Evolutionary conservation across 2,797 vertebrate genomes (phyloP).

Genomic region (Diceros bicornis): DNA sequence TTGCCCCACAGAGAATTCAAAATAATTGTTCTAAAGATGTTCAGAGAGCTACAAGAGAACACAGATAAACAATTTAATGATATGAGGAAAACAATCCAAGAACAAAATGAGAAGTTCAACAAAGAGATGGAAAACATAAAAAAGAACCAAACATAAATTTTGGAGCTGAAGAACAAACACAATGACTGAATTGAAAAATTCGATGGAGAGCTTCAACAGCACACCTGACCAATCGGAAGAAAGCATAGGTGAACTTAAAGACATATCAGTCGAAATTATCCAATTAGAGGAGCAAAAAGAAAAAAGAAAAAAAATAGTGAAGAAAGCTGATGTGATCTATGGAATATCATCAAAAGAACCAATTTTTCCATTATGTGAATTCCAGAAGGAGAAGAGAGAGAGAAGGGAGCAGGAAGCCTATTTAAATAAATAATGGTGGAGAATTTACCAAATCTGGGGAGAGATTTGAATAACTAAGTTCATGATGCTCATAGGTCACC

Average conservation of each 20-base stretch:
- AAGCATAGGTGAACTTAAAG: background rate
- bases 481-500: no score
- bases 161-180: background rate
- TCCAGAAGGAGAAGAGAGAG: no score
- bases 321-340: no score
- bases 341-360: no score
- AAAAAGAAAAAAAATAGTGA: no score
- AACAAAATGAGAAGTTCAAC: background rate
- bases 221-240: background rate
- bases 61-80: background rate
- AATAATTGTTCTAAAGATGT: background rate
- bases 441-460: no score
- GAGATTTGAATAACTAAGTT: no score
- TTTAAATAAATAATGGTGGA: no score
- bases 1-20: background rate
- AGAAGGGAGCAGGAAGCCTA: no score
- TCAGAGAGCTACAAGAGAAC: background rate
- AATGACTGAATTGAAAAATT: background rate
- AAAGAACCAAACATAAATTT: background rate
- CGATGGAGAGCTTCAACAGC: background rate
- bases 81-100: background rate
- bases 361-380: no score
- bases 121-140: background rate
- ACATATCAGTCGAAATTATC: no score
- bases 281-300: no score